A percentile compares a stretch with the other conserved stretches of the same genome.
Conservation (phyloP, 2,113 vertebrate genomes). For the Hippocampus abdominalis region DNA sequence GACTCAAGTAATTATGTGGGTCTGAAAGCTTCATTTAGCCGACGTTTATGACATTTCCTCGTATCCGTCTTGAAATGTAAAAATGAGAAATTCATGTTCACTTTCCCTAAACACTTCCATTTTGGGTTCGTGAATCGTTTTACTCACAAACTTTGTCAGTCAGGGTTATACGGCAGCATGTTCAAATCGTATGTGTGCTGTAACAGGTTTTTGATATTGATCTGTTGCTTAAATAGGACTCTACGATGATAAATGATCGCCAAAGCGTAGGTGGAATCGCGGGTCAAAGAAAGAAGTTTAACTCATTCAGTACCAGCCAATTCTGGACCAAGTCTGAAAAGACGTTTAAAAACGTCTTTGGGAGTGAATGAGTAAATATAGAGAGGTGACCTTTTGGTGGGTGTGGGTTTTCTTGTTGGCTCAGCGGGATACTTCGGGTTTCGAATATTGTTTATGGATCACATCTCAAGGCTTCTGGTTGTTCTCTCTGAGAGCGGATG, state of each 20-base stretch:
- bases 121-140: constrained; percentile 18
- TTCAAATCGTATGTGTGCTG: constrained; percentile 8
- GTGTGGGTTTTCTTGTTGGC: constrained; percentile 20
- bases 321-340: too few species aligned
- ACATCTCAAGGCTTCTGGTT: constrained; percentile 14
- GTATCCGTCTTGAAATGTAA: not conserved
- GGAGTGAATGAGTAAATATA: constrained; percentile 45
- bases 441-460: constrained; percentile 28
- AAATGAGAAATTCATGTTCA: not conserved
- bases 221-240: not conserved
- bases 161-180: constrained; percentile 22
- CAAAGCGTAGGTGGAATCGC: constrained; percentile 44
- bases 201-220: not conserved
- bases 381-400: constrained; percentile 51
- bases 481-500: not conserved
- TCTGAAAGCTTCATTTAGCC: not conserved
- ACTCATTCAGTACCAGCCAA: too few species aligned
- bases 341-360: too few species aligned
- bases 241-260: not conserved
- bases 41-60: not conserved
- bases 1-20: constrained; percentile 18
- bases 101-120: not conserved
- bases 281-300: constrained; percentile 30
- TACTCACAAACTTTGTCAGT: constrained; percentile 24
- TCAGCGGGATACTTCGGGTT: constrained; percentile 15